Evolutionary conservation across 2,888 invertebrate genomes (phyloP).

Genomic region (Himalopsyche kuldschensis): DNA sequence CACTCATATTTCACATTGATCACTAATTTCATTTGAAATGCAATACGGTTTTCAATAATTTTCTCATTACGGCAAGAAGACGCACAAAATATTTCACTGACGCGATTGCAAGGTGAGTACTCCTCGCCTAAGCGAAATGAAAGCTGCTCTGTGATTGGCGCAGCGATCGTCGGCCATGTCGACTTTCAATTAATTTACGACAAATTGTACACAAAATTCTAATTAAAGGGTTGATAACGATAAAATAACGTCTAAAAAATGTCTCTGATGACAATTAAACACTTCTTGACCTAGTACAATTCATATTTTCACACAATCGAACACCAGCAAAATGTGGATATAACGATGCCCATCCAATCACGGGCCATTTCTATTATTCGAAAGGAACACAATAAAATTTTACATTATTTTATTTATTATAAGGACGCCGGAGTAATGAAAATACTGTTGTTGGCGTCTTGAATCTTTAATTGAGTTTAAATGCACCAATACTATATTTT

Average conservation of each 20-base stretch:
- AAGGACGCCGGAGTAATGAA: neutral
- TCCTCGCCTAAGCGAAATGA: constrained; percentile 66
- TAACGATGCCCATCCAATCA: constrained; percentile 28
- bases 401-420: neutral
- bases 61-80: constrained; percentile 60
- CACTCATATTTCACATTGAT: constrained; percentile 8
- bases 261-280: neutral
- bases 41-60: constrained; percentile 29
- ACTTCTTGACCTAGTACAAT: neutral
- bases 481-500: neutral
- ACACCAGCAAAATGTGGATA: neutral
- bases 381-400: constrained; percentile 2
- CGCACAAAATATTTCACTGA: constrained; percentile 68
- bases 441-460: neutral
- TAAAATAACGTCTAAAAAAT: neutral
- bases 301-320: neutral
- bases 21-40: constrained; percentile 7
- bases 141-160: constrained; percentile 73
- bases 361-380: constrained; percentile 19
- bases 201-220: constrained; percentile 1
- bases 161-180: constrained; percentile 69
- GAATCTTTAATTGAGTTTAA: neutral
- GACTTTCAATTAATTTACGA: constrained; percentile 44
- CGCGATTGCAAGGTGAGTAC: constrained; percentile 69
- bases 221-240: neutral